These are phyloP conservation scores for Nasonia giraulti DNA, from an alignment of 1,140 invertebrate species.

Conservation along the genomic window DNA sequence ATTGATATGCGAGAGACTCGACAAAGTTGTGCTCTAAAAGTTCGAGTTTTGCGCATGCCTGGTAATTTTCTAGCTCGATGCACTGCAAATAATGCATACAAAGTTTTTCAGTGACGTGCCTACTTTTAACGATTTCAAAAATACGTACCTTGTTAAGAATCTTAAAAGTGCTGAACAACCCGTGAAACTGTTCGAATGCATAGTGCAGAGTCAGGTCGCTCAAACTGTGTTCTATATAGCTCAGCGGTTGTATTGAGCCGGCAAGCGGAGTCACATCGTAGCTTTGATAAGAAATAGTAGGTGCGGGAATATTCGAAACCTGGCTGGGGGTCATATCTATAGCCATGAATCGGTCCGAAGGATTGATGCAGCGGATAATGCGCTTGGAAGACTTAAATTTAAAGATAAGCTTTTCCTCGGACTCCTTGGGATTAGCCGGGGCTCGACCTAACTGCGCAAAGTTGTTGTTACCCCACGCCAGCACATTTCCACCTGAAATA, in stretches of 20 bases:
- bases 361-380: conserved; percentile 73
- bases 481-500: conserved; percentile 66
- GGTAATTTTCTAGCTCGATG: conserved; percentile 71
- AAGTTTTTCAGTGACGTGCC: background rate
- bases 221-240: conserved; percentile 63
- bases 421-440: conserved; percentile 60
- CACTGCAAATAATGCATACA: conserved; percentile 56
- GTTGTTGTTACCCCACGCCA: conserved; percentile 71
- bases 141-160: conserved; percentile 70
- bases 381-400: conserved; percentile 72
- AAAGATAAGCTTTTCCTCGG: conserved; percentile 65
- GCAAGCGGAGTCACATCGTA: conserved; percentile 67
- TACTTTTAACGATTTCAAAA: background rate
- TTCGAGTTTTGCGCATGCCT: conserved; percentile 72
- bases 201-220: conserved; percentile 74
- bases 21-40: conserved; percentile 70
- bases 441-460: conserved; percentile 67
- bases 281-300: conserved; percentile 69
- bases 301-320: conserved; percentile 71
- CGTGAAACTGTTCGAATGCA: conserved; percentile 75
- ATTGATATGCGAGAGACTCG: conserved; percentile 69
- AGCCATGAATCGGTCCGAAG: conserved; percentile 42
- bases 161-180: conserved; percentile 73
- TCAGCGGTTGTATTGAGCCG: conserved; percentile 61
- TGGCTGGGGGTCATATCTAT: conserved; percentile 70